phyloP scores from a whole-genome alignment of 2,888 invertebrate species.

The Diplolepis rosae region DNA sequence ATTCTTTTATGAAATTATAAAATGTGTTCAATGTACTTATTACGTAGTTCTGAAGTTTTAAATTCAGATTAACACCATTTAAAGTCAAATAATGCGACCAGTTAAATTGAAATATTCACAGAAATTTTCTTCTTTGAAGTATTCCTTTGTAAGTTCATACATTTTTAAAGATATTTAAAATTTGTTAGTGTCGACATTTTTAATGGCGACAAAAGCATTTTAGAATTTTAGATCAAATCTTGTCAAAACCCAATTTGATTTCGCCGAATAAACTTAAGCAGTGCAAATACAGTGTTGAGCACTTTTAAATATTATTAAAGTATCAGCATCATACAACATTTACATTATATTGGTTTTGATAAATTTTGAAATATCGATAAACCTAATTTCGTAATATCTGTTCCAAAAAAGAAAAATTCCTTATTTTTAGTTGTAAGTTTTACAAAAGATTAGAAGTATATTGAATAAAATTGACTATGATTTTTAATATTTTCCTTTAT shows the following conservation, averaged over 20 bases:
- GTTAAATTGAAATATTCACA: background rate
- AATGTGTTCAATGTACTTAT: background rate
- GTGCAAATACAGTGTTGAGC: background rate
- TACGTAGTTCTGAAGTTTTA: background rate
- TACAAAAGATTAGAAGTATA: too few relatives aligned
- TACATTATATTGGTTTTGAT: background rate
- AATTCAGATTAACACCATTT: background rate
- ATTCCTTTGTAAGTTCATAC: background rate
- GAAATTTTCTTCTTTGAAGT: background rate
- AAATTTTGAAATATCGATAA: slow-evolving; percentile 21
- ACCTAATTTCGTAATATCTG: background rate
- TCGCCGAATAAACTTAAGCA: background rate
- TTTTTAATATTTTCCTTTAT: background rate
- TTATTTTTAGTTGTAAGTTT: background rate
- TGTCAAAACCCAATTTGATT: background rate
- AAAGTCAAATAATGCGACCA: background rate
- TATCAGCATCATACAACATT: background rate
- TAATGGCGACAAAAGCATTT: background rate
- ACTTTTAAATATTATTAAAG: too few relatives aligned
- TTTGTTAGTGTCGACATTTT: background rate
- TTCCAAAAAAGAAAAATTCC: background rate
- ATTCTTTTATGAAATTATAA: background rate
- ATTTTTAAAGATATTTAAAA: too few relatives aligned
- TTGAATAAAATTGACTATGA: background rate
- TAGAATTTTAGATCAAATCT: background rate